Conservation (phyloP, 2,888 invertebrate species). For the Electrophaes corylata region DNA sequence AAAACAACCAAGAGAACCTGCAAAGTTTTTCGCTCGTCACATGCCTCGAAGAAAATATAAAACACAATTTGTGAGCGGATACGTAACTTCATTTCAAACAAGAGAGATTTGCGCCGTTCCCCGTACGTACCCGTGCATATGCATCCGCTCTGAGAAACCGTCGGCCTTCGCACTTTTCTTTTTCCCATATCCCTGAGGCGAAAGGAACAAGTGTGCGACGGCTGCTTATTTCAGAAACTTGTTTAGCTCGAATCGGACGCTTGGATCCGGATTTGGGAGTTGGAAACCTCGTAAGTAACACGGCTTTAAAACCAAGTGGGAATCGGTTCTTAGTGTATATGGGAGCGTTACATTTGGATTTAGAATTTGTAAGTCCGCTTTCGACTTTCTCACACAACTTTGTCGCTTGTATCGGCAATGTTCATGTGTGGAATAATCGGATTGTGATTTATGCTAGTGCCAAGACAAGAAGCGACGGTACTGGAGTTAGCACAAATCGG, state of each 20-base stretch:
- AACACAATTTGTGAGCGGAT: slow-evolving; percentile 72
- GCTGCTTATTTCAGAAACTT: slow-evolving; percentile 76
- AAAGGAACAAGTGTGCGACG: slow-evolving; percentile 69
- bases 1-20: slow-evolving; percentile 56
- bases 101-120: slow-evolving; percentile 65
- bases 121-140: slow-evolving; percentile 60
- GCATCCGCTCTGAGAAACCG: slow-evolving; percentile 59
- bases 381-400: slow-evolving; percentile 16
- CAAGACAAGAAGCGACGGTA: slow-evolving; percentile 53
- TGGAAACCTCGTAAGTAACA: slow-evolving; percentile 59
- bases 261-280: slow-evolving; percentile 68
- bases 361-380: slow-evolving; percentile 32
- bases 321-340: slow-evolving; percentile 50
- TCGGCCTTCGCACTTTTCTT: slow-evolving; percentile 62
- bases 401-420: slow-evolving; percentile 16
- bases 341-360: slow-evolving; percentile 28
- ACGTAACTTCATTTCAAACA: slow-evolving; percentile 77
- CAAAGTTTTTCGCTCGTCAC: slow-evolving; percentile 67
- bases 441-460: slow-evolving; percentile 50
- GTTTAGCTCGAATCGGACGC: slow-evolving; percentile 71
- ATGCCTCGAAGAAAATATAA: slow-evolving; percentile 67
- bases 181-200: slow-evolving; percentile 63
- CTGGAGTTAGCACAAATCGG: slow-evolving; percentile 63
- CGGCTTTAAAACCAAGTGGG: slow-evolving; percentile 46
- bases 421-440: slow-evolving; percentile 33